Percentiles rank a stretch among this genome's conserved stretches.
These are phyloP conservation scores for Sarcophaga bullata DNA, from an alignment of 1,140 invertebrate genomes.

Conservation along the genomic window DNA sequence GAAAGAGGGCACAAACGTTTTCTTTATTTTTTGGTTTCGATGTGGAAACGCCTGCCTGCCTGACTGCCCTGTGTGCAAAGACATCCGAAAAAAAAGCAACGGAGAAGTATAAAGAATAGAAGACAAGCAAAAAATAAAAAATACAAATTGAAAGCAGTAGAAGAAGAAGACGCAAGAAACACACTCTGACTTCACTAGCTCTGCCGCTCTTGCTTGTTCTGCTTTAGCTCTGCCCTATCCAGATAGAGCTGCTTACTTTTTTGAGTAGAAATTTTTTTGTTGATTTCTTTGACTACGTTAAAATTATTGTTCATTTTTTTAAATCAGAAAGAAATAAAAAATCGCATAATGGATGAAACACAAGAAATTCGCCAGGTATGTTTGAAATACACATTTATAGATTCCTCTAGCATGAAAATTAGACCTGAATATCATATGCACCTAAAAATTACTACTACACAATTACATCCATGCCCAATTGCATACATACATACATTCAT, in stretches of 20 bases:
- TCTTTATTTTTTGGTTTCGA: slow-evolving; percentile 27
- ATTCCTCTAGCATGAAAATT: too few relatives aligned
- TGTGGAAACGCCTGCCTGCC: slow-evolving; percentile 33
- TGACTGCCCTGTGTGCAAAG: slow-evolving; percentile 22
- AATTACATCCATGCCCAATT: too few relatives aligned
- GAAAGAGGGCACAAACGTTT: slow-evolving; percentile 27
- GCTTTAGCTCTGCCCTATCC: slow-evolving; percentile 3
- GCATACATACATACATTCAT: too few relatives aligned
- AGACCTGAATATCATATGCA: too few relatives aligned
- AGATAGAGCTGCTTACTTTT: neutral
- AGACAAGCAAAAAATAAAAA: slow-evolving; percentile 10
- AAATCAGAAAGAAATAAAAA: slow-evolving; percentile 23
- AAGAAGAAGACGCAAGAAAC: neutral
- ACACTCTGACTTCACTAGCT: slow-evolving; percentile 31
- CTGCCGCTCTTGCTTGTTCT: slow-evolving; percentile 7
- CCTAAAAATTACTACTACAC: too few relatives aligned
- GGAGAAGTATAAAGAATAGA: slow-evolving; percentile 1
- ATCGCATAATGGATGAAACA: slow-evolving; percentile 58
- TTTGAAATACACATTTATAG: neutral
- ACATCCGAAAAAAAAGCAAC: slow-evolving; percentile 2
- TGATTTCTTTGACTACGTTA: neutral
- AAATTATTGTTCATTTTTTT: slow-evolving; percentile 1
- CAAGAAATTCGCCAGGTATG: slow-evolving; percentile 64
- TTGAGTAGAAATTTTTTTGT: neutral
- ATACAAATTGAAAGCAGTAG: neutral